Base-by-base conservation (phyloP, 1,140 invertebrate genomes). In the Pseudomyrmex flavicornis region DNA sequence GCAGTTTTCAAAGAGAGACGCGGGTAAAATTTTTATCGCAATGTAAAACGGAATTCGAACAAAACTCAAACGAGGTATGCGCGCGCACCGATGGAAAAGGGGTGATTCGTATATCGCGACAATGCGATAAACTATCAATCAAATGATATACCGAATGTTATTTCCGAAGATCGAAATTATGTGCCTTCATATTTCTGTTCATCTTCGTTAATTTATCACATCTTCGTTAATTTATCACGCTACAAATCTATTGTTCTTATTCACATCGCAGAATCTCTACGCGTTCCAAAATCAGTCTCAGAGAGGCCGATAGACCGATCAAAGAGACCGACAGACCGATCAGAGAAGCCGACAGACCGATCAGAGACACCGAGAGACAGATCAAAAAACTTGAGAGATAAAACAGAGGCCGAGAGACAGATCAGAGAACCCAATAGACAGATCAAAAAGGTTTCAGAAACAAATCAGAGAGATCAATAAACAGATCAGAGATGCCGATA, bases 81-180 rank as follows among this genome's bases (percentile, higher is more conserved):
- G 66, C 13, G n/a, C 61, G 8, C 35, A 17, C n/a, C 54, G 20
- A 46, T 7, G 35, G 35, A 5, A 35, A 35, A 1, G 35, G 10
- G 44, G n/a, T 69, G 52, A 79, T 79, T 79, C 52, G 26, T 26
- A 58, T 79, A 79, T 69, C 15, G 5, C 8, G 52, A 46, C 35
- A 59, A 58, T 59, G 75, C 35, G 54, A 70, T 58, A 65, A 79
- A 65, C 68, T 79, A 79, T 79, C 65, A 65, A 79, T 79, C 73
- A 68, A 77, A 46, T 56, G 65, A 77, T 12, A 35, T 5, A 35
- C 20, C 65, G 58, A 69, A 35, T 35, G 15, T 69, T 77, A 77
- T 69, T 69, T 48, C 13, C 26, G 15, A 76, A 26, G 2, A n/a
- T 5, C 46, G 10, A 54, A 48, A 35, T 52, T 79, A 79, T 69